A percentile compares a stretch with the other conserved stretches of the same genome.
Conservation (phyloP, 1,140 invertebrate genomes). For the Zaprionus capensis region DNA sequence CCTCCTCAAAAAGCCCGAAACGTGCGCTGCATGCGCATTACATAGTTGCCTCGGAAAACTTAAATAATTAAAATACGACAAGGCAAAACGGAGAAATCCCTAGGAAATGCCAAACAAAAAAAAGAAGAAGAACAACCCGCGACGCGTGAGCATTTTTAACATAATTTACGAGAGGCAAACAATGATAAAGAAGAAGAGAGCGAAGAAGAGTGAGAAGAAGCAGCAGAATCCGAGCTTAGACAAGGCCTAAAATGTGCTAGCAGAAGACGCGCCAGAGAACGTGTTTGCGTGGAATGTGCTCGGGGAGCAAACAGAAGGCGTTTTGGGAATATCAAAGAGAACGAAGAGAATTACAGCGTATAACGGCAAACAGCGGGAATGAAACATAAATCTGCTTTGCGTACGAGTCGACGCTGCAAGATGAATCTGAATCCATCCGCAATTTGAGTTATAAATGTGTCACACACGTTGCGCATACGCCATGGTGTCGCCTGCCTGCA, state of each 20-base stretch:
- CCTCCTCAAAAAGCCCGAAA: neutral
- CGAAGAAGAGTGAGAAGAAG: neutral
- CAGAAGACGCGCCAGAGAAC: constrained; percentile 10
- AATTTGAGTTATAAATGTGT: constrained; percentile 30
- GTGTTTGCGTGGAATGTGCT: constrained; percentile 8
- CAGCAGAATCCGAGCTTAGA: constrained; percentile 17
- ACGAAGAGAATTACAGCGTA: neutral
- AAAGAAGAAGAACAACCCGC: constrained; percentile 12
- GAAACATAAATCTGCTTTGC: constrained; percentile 36
- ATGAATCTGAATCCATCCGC: constrained; percentile 24
- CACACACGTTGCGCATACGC: constrained; percentile 19
- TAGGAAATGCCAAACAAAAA: constrained; percentile 7
- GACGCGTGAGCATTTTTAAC: constrained; percentile 32
- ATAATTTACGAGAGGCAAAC: constrained; percentile 30
- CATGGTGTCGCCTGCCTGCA: neutral
- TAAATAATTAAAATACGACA: constrained; percentile 44
- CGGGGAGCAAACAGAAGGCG: neutral
- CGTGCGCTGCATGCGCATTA: constrained; percentile 27
- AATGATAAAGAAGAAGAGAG: constrained; percentile 6
- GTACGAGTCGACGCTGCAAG: constrained; percentile 9
- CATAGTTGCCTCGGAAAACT: constrained; percentile 9
- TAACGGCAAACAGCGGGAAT: neutral
- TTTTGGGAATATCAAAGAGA: constrained; percentile 16
- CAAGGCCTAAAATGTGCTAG: constrained; percentile 3
- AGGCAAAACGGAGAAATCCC: constrained; percentile 7